Evolutionary conservation across 2,888 invertebrate species (phyloP).

Genomic region (Dryococelus australis): DNA sequence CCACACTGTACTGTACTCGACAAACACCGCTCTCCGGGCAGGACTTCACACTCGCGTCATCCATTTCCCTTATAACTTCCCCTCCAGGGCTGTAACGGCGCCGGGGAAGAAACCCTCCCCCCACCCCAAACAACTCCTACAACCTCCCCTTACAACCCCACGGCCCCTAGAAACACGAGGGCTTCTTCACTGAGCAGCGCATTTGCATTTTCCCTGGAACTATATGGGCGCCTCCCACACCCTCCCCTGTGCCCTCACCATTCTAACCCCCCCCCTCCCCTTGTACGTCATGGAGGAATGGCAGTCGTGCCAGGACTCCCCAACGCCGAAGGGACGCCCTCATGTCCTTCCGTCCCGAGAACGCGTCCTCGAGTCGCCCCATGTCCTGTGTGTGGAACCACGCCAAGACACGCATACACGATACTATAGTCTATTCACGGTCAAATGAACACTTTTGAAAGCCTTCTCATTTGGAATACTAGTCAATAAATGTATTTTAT

Average conservation of each 20-base stretch:
- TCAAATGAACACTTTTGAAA: too few species aligned
- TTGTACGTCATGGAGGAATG: not conserved
- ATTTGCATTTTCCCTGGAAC: constrained; percentile 16
- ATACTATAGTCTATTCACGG: too few species aligned
- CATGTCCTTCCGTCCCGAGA: not conserved
- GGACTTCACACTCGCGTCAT: not conserved
- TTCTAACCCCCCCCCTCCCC: not conserved
- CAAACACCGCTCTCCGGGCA: not conserved
- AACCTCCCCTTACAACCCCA: not conserved
- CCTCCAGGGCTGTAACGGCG: not conserved
- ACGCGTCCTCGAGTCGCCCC: not conserved
- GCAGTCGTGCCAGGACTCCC: not conserved
- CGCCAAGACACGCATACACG: too few species aligned
- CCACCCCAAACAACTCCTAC: not conserved
- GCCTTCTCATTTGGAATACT: too few species aligned
- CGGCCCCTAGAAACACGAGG: not conserved
- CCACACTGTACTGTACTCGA: too few species aligned
- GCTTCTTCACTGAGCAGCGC: not conserved
- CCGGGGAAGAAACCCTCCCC: not conserved
- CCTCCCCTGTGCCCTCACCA: not conserved
- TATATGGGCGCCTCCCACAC: not conserved
- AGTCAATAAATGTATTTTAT: too few species aligned
- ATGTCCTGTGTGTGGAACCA: not conserved
- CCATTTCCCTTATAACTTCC: constrained; percentile 16
- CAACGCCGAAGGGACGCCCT: too few species aligned